These are phyloP conservation scores for Decapterus maruadsi DNA, from an alignment of 2,797 vertebrate genomes.

Conservation along the genomic window DNA sequence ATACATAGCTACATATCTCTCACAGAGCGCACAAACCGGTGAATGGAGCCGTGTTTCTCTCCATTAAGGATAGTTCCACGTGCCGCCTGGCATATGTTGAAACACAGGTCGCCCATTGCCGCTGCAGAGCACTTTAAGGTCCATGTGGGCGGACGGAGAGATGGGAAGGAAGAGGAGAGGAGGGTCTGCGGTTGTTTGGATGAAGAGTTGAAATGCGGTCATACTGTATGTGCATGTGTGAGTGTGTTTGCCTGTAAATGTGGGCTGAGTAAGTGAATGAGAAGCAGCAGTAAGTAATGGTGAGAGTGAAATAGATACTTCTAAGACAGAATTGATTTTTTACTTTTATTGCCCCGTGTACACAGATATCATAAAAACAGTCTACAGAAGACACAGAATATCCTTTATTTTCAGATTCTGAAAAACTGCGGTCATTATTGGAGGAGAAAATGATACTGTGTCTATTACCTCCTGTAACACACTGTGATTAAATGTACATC, in stretches of 20 bases:
- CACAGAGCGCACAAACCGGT: background rate
- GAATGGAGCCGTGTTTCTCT: constrained; percentile 40
- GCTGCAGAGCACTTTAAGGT: constrained; percentile 53
- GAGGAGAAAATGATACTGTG: background rate
- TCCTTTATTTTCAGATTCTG: background rate
- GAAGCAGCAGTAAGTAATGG: constrained; percentile 50
- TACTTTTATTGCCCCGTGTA: constrained; percentile 9
- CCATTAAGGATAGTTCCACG: constrained; percentile 42
- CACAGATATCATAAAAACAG: background rate
- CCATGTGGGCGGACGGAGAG: constrained; percentile 34
- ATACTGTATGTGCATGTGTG: background rate
- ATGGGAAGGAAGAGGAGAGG: constrained; percentile 40
- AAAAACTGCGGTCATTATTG: background rate
- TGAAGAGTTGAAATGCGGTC: constrained; percentile 36
- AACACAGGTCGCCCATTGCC: constrained; percentile 58
- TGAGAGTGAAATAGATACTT: constrained; percentile 28
- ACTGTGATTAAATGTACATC: background rate
- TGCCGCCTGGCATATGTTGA: constrained; percentile 40
- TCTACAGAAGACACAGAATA: background rate
- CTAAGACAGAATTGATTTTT: constrained; percentile 11
- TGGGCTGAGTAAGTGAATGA: constrained; percentile 47
- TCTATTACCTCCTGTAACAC: background rate
- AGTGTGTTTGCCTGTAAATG: constrained; percentile 31
- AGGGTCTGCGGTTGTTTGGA: constrained; percentile 51
- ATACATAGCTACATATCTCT: background rate